Conservation (phyloP, 1,140 invertebrate genomes). For the Daktulosphaira vitifoliae region DNA sequence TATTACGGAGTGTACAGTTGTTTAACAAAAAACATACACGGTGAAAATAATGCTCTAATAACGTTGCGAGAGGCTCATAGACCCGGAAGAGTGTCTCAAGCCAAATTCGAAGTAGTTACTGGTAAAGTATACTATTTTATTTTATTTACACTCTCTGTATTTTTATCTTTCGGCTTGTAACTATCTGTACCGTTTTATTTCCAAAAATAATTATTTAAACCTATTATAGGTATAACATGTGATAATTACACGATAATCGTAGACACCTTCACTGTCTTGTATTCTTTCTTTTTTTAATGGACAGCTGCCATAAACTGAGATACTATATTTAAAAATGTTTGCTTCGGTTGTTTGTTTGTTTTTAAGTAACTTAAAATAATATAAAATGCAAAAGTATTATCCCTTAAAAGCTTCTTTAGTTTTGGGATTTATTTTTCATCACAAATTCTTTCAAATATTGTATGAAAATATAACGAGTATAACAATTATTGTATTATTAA, state of each 20-base stretch:
- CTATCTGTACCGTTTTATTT: background rate
- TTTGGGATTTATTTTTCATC: constrained; percentile 10
- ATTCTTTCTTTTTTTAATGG: background rate
- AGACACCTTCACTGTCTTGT: background rate
- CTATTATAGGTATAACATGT: background rate
- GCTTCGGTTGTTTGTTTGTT: too few relatives aligned
- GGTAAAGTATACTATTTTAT: constrained; percentile 36
- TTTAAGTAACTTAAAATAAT: too few relatives aligned
- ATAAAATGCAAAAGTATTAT: too few relatives aligned
- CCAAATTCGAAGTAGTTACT: constrained; percentile 55
- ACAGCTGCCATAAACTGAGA: too few relatives aligned
- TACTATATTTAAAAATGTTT: too few relatives aligned
- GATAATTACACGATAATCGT: background rate
- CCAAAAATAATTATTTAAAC: background rate
- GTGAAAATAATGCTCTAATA: constrained; percentile 56
- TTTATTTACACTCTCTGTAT: too few relatives aligned
- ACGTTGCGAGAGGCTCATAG: constrained; percentile 60
- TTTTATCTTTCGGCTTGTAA: too few relatives aligned
- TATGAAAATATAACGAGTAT: too few relatives aligned
- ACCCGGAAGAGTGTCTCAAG: constrained; percentile 51
- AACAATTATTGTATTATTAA: too few relatives aligned
- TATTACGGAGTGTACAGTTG: constrained; percentile 74
- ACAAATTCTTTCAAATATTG: constrained; percentile 6
- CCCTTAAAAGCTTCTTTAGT: too few relatives aligned
- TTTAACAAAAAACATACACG: constrained; percentile 66